These are phyloP conservation scores for Spheniscus mendiculus DNA, from an alignment of 2,113 vertebrate species.

Conservation along the genomic window DNA sequence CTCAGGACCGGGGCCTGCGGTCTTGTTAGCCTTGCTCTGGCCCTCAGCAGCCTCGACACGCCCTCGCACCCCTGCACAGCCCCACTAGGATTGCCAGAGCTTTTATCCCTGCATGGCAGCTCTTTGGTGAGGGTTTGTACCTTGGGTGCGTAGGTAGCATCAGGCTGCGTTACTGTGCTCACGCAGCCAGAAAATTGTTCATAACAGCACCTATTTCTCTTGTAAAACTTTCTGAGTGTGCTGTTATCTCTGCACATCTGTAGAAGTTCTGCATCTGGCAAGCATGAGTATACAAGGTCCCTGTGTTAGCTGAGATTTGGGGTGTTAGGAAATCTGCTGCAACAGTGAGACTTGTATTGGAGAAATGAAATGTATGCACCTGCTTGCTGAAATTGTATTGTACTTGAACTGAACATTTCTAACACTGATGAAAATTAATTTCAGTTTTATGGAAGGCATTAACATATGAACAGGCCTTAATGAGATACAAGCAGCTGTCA, in stretches of 20 bases:
- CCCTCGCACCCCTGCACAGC: background rate
- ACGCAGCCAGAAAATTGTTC: background rate
- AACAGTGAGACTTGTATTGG: background rate
- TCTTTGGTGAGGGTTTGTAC: background rate
- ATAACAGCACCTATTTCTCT: background rate
- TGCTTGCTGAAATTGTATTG: slow-evolving; percentile 59
- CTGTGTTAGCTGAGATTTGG: background rate
- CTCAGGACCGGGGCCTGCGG: rapidly evolving
- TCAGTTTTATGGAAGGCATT: slow-evolving; percentile 76
- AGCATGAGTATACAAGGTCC: background rate
- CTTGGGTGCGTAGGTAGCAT: background rate
- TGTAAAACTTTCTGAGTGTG: background rate
- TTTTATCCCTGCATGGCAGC: background rate
- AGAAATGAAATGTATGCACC: slow-evolving; percentile 54
- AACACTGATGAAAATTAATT: slow-evolving; percentile 79
- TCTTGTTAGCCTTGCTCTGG: background rate
- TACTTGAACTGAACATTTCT: slow-evolving; percentile 66
- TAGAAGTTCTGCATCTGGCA: slow-evolving; percentile 6
- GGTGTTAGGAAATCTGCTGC: background rate
- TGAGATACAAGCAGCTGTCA: slow-evolving; percentile 80
- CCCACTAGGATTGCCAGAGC: background rate
- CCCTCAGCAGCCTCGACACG: background rate
- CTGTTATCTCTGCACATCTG: slow-evolving; percentile 21
- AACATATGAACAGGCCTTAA: slow-evolving; percentile 79
- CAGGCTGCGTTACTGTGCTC: background rate